phyloP scores from a whole-genome alignment of 2,888 invertebrate species.

The Polydrusus pterygomalis region DNA sequence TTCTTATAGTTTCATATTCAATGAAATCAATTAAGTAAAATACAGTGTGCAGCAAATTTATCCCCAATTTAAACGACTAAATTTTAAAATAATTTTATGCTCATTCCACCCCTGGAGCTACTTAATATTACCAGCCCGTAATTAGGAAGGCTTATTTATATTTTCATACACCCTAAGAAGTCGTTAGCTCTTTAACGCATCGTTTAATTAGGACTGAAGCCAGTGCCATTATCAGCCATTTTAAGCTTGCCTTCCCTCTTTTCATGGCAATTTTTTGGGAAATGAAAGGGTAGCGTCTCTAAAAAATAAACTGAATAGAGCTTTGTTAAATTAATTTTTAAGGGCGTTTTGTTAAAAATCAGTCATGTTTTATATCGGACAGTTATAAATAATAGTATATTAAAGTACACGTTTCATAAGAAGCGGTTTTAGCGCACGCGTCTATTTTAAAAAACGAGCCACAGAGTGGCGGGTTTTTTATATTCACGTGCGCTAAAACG shows the following conservation, averaged over 20 bases:
- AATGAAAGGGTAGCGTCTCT: conserved; percentile 29
- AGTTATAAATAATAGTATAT: no score
- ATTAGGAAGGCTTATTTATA: conserved; percentile 59
- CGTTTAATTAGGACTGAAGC: conserved; percentile 61
- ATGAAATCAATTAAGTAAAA: no score
- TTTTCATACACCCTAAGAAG: conserved; percentile 63
- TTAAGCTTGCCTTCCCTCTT: conserved; percentile 48
- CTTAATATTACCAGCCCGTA: conserved; percentile 37
- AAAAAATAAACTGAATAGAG: conserved; percentile 9
- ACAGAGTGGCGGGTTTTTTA: no score
- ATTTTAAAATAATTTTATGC: not conserved
- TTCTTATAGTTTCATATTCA: no score
- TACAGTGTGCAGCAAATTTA: no score
- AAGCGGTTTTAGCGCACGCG: no score
- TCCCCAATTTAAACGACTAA: no score
- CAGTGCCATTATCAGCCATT: conserved; percentile 62
- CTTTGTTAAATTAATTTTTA: conserved; percentile 5
- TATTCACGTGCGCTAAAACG: no score
- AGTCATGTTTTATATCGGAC: not conserved
- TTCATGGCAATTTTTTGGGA: conserved; percentile 39
- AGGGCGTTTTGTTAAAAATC: not conserved
- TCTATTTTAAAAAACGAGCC: no score
- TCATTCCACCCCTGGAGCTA: conserved; percentile 2
- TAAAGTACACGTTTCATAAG: no score
- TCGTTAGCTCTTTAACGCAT: conserved; percentile 64